A percentile compares a stretch with the other conserved stretches of the same genome.
These are phyloP conservation scores for Drosophila planitibia DNA, from an alignment of 2,888 invertebrate genomes.

Conservation along the genomic window DNA sequence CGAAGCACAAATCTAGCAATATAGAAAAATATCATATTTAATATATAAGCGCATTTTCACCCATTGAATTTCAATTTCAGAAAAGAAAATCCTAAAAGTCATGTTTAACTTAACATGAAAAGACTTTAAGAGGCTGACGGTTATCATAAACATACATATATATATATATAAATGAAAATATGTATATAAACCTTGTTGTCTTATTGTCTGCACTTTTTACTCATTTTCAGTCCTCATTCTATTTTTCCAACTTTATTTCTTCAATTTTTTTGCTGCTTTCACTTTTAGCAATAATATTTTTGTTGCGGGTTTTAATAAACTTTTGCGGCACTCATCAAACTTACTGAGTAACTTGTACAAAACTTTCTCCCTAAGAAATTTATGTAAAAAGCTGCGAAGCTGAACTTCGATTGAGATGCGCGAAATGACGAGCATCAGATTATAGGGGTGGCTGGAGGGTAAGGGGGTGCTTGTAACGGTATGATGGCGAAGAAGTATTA, in stretches of 20 bases:
- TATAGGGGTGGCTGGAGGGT: background rate
- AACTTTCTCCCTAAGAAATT: constrained; percentile 66
- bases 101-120: constrained; percentile 11
- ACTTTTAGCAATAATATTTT: constrained; percentile 71
- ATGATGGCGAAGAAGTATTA: background rate
- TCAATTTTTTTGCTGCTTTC: constrained; percentile 39
- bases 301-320: constrained; percentile 72
- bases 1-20: background rate
- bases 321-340: constrained; percentile 75
- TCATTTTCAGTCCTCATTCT: constrained; percentile 3
- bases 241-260: constrained; percentile 6
- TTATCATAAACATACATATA: background rate
- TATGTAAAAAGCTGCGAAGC: constrained; percentile 66
- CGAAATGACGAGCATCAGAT: constrained; percentile 41
- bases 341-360: constrained; percentile 61
- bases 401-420: constrained; percentile 61
- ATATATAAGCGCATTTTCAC: constrained; percentile 34
- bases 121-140: constrained; percentile 13
- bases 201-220: constrained; percentile 36
- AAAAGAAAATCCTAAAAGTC: constrained; percentile 42
- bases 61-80: constrained; percentile 65
- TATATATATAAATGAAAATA: background rate
- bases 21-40: constrained; percentile 4
- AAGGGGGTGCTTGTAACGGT: no score
- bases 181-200: constrained; percentile 27